Percentiles rank a stretch among this genome's conserved stretches.
Evolutionary conservation across 2,888 invertebrate species (phyloP).

Genomic region (Dastarcus helophoroides): DNA sequence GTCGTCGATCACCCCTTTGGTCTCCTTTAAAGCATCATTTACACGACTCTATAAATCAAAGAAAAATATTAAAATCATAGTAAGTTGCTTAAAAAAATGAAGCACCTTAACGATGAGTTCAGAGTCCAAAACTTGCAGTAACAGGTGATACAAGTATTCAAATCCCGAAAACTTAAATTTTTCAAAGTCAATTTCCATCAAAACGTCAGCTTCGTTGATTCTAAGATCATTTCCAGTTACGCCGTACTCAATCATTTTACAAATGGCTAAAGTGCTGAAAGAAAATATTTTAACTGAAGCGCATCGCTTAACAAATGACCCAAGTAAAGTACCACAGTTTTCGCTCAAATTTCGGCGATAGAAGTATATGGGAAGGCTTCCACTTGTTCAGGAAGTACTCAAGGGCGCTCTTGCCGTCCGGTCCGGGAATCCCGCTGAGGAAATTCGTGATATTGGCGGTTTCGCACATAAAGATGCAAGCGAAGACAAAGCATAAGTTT

Average conservation of each 20-base stretch:
- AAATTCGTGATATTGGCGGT: conserved; percentile 17
- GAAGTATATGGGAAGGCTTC: conserved; percentile 7
- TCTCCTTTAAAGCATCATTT: conserved; percentile 5
- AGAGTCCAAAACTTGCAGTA: not conserved
- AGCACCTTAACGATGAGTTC: not conserved
- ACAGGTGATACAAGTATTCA: conserved; percentile 10
- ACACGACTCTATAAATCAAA: conserved; percentile 5
- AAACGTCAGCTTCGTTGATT: conserved; percentile 9
- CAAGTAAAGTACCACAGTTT: not conserved
- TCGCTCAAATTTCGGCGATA: not conserved
- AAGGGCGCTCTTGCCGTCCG: conserved; percentile 20
- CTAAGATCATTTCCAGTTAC: conserved; percentile 11
- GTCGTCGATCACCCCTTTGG: conserved; percentile 7
- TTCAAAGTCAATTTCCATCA: conserved; percentile 5
- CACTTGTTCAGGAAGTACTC: conserved; percentile 18
- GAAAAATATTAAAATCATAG: not conserved
- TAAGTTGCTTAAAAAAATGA: not conserved
- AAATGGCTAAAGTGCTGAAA: conserved; percentile 11
- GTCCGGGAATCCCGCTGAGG: conserved; percentile 20
- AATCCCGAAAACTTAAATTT: conserved; percentile 10
- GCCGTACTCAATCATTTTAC: conserved; percentile 14
- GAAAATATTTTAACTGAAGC: conserved; percentile 2
- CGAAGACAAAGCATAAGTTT: conserved; percentile 17
- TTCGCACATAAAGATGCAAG: conserved; percentile 19
- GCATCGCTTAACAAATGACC: not conserved